A percentile compares a stretch with the other conserved stretches of the same genome.
Evolutionary conservation across 2,113 vertebrate genomes (phyloP).

Genomic region (Spea multiplicata): DNA sequence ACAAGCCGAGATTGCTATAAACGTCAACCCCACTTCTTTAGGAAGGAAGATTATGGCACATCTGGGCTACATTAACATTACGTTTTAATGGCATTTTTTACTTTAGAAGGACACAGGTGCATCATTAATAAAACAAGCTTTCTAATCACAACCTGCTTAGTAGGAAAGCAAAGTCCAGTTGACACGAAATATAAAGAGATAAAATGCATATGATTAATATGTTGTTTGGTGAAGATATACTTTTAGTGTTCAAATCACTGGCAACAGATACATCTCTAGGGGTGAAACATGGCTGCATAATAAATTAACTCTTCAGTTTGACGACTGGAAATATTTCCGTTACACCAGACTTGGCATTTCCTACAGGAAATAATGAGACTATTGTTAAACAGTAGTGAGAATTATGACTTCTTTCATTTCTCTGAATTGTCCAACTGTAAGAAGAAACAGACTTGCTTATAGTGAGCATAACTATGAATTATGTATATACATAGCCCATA

Average conservation of each 20-base stretch:
- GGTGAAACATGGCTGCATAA: not conserved
- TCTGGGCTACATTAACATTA: no score
- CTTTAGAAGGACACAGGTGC: no score
- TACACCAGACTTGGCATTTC: slow-evolving; percentile 1
- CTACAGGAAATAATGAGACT: not conserved
- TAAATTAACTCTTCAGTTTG: not conserved
- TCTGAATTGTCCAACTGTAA: no score
- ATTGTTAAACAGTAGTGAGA: not conserved
- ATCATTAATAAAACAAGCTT: no score
- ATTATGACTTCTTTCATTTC: not conserved
- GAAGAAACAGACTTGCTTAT: no score
- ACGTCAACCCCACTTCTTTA: no score
- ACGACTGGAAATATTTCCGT: not conserved
- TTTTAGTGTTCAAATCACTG: not conserved
- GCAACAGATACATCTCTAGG: not conserved
- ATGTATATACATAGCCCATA: no score
- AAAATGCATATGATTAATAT: not conserved
- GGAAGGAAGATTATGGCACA: no score
- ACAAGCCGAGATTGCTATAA: no score
- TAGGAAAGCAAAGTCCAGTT: not conserved
- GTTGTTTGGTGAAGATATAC: not conserved
- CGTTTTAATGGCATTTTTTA: no score
- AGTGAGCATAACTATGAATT: no score
- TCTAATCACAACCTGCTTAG: no score
- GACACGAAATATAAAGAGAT: not conserved